phyloP scores from a whole-genome alignment of 2,888 invertebrate genomes.

The Gymnocheta viridis region DNA sequence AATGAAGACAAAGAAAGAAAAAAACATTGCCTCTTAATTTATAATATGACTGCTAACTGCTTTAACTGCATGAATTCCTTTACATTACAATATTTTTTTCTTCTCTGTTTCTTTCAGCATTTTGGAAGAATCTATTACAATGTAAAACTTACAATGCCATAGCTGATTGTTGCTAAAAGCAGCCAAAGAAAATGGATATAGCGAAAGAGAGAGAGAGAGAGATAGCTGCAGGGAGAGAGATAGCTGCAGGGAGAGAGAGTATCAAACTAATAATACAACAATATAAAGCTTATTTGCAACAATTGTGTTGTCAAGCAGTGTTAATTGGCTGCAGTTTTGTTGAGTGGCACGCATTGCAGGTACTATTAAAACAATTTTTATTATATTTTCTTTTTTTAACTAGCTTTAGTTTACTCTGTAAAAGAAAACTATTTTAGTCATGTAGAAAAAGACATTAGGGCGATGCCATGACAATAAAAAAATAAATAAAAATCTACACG shows the following conservation, averaged over 20 bases:
- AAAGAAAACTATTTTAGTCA: conserved; percentile 4
- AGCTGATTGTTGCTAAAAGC: conserved; percentile 25
- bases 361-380: conserved; percentile 59
- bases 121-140: conserved; percentile 39
- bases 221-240: background rate
- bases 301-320: conserved; percentile 66
- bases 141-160: conserved; percentile 47
- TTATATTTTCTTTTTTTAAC: background rate
- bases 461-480: background rate
- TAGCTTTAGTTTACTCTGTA: conserved; percentile 3
- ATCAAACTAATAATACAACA: conserved; percentile 34
- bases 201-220: background rate
- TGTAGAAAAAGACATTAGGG: conserved; percentile 4
- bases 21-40: conserved; percentile 43
- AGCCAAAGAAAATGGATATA: background rate
- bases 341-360: conserved; percentile 69
- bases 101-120: conserved; percentile 1
- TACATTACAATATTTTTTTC: conserved; percentile 15
- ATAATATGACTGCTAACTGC: conserved; percentile 40
- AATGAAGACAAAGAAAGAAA: background rate
- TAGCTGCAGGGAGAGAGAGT: background rate
- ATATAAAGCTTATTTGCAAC: conserved; percentile 63
- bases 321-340: conserved; percentile 66
- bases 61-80: conserved; percentile 52
- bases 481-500: background rate